These are phyloP conservation scores for Sorex maritimensis DNA, from an alignment of 2,797 vertebrate genomes.

Conservation along the genomic window DNA sequence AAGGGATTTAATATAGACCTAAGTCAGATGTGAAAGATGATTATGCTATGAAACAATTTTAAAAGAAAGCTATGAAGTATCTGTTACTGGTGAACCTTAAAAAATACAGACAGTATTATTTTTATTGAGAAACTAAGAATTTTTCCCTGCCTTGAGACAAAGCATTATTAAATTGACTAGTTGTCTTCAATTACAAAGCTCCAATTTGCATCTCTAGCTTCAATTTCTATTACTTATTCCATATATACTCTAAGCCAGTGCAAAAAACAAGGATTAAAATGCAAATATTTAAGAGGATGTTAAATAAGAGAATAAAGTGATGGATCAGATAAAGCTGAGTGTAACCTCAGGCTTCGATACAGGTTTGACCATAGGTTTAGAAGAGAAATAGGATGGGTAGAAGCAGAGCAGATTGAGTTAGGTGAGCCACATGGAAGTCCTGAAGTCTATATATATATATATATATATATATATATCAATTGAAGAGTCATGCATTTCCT, in stretches of 20 bases:
- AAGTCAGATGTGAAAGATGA: constrained; percentile 46
- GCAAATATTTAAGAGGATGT: neutral
- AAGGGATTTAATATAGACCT: constrained; percentile 57
- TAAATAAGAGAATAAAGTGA: neutral
- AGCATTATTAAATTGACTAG: constrained; percentile 16
- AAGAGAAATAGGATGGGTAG: neutral
- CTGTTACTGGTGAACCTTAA: constrained; percentile 61
- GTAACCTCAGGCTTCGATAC: neutral
- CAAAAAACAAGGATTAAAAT: constrained; percentile 8
- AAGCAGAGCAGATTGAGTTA: neutral
- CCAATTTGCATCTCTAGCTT: constrained; percentile 42
- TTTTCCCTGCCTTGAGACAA: constrained; percentile 32
- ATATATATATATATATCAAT: neutral
- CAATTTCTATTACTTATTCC: neutral
- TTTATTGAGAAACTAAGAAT: constrained; percentile 61
- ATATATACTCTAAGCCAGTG: neutral
- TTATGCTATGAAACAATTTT: constrained; percentile 63
- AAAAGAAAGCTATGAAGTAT: constrained; percentile 70
- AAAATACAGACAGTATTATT: constrained; percentile 31
- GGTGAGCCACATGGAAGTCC: neutral
- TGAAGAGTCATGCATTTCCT: neutral
- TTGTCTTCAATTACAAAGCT: constrained; percentile 30
- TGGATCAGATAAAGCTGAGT: neutral
- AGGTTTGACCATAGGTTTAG: neutral
- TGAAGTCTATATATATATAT: neutral